Evolutionary conservation across 2,797 vertebrate species (phyloP).

Genomic region (Pristis pectinata): DNA sequence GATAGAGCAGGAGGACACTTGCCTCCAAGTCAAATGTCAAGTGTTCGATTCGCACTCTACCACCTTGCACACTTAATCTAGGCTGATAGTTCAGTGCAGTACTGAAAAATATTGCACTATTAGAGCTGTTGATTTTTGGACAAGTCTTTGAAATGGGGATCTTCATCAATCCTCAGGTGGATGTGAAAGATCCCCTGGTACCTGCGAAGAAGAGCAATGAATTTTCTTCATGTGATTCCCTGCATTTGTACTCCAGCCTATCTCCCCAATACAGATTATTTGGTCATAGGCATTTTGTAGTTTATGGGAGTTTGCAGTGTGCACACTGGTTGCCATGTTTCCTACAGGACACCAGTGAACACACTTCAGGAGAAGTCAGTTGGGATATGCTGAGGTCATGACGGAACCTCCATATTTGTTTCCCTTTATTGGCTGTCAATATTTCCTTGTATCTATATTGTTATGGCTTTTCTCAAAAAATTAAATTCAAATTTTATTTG

Average conservation of each 20-base stretch:
- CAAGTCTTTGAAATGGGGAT: not conserved
- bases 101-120: not conserved
- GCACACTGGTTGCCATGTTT: not conserved
- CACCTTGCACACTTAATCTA: not conserved
- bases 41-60: not conserved
- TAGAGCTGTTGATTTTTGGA: not conserved
- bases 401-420: not conserved
- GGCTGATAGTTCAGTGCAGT: not conserved
- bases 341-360: not conserved
- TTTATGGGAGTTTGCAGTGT: not conserved
- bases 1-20: not conserved
- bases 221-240: not conserved
- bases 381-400: not conserved
- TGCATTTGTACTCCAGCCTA: not conserved
- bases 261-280: not conserved
- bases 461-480: not conserved
- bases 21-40: not conserved
- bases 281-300: not conserved
- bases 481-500: not conserved
- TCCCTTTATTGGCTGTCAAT: not conserved
- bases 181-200: not conserved
- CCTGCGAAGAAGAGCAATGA: not conserved
- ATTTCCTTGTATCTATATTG: not conserved
- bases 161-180: not conserved
- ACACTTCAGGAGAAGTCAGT: not conserved